phyloP scores from a whole-genome alignment of 37 sponge, comb jelly and placozoan genomes.

The Haliclona indistincta region DNA sequence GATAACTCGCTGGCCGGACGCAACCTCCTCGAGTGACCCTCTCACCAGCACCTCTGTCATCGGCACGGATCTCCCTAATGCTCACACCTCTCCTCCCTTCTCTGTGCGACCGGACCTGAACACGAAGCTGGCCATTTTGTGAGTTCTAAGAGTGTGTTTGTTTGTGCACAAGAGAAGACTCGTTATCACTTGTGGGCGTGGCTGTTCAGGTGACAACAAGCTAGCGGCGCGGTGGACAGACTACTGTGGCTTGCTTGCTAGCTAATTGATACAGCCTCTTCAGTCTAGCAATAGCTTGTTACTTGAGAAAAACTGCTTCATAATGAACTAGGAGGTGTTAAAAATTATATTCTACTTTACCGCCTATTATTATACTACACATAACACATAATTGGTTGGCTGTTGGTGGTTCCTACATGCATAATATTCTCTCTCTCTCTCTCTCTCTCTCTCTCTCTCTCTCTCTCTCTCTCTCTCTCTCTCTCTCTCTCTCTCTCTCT shows the following conservation, averaged over 20 bases:
- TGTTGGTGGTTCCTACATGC: constrained; percentile 4
- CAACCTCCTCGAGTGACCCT: neutral
- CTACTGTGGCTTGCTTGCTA: no score
- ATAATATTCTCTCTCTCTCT: neutral
- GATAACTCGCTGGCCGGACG: constrained; percentile 43
- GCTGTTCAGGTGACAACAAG: no score
- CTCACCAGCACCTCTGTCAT: neutral
- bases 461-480: neutral
- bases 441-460: neutral
- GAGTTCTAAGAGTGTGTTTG: no score
- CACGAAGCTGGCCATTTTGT: constrained; percentile 72
- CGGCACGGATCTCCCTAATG: constrained; percentile 3
- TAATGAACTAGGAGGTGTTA: no score
- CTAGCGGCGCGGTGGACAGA: no score
- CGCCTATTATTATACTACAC: no score
- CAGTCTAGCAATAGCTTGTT: neutral
- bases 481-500: no score
- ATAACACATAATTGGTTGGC: no score
- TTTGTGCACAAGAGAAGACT: no score
- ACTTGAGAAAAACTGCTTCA: neutral
- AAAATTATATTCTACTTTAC: no score
- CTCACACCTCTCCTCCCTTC: constrained; percentile 58
- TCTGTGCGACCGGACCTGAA: constrained; percentile 64
- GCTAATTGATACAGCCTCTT: neutral
- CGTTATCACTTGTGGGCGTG: no score